These are phyloP conservation scores for Mamestra brassicae DNA, from an alignment of 2,888 invertebrate species.

Conservation along the genomic window DNA sequence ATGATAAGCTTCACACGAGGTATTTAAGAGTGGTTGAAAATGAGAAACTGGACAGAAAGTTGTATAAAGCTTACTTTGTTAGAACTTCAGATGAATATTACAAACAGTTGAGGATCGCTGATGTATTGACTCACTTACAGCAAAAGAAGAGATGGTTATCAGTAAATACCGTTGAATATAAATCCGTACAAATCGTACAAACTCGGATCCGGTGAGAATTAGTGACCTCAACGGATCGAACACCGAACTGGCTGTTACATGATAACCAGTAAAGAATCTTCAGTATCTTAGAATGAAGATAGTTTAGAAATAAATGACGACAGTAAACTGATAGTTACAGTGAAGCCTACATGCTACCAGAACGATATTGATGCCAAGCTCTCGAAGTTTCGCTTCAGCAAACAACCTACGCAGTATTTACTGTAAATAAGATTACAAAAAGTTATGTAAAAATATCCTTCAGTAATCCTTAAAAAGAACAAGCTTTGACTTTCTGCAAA, in stretches of 20 bases:
- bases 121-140: slow-evolving; percentile 22
- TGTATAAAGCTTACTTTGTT: not conserved
- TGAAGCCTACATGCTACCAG: not conserved
- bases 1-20: not conserved
- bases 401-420: not conserved
- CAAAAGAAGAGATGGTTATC: slow-evolving; percentile 50
- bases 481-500: too few relatives aligned
- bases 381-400: not conserved
- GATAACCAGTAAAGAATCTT: slow-evolving; percentile 1
- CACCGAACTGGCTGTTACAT: slow-evolving; percentile 29
- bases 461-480: too few relatives aligned
- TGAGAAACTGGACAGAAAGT: not conserved
- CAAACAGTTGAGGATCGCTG: slow-evolving; percentile 16
- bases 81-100: not conserved
- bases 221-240: slow-evolving; percentile 48
- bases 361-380: not conserved
- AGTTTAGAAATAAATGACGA: slow-evolving; percentile 3
- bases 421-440: not conserved
- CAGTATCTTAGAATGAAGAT: not conserved
- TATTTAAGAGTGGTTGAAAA: not conserved
- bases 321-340: not conserved
- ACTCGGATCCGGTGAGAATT: slow-evolving; percentile 45
- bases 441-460: not conserved
- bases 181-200: slow-evolving; percentile 39
- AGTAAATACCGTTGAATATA: slow-evolving; percentile 44